Conservation (phyloP, 2,797 vertebrate genomes). For the Xiphophorus birchmanni region DNA sequence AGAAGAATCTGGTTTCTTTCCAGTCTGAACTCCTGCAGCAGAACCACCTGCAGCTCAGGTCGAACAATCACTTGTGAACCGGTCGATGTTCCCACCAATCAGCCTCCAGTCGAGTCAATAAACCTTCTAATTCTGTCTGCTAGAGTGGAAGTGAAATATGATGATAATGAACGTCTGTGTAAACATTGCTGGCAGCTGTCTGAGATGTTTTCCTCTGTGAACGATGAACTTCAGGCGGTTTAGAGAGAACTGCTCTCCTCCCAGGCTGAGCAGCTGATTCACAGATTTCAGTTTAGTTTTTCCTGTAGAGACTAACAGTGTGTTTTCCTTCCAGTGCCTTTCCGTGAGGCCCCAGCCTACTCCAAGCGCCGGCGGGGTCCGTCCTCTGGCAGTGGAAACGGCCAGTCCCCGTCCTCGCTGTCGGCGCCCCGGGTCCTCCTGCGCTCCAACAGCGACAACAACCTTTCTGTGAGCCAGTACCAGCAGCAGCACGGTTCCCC, state of each 20-base stretch:
- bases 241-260: neutral
- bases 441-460: slow-evolving; percentile 96
- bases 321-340: slow-evolving; percentile 86
- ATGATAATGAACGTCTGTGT: neutral
- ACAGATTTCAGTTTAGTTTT: neutral
- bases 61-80: neutral
- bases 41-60: neutral
- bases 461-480: slow-evolving; percentile 83
- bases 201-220: neutral
- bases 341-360: slow-evolving; percentile 93
- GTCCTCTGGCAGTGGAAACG: slow-evolving; percentile 68
- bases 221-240: neutral
- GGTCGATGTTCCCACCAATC: neutral
- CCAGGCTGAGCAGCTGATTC: neutral
- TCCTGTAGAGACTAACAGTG: neutral
- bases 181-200: neutral
- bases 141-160: neutral
- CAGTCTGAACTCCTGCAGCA: neutral
- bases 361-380: slow-evolving; percentile 88
- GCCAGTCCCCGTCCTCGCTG: slow-evolving; percentile 78
- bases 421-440: slow-evolving; percentile 90
- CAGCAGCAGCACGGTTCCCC: slow-evolving; percentile 55
- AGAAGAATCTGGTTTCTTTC: no score
- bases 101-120: slow-evolving; percentile 6
- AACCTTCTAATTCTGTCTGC: neutral